Conservation (phyloP, 2,797 vertebrate genomes). For the Momotus momota region DNA sequence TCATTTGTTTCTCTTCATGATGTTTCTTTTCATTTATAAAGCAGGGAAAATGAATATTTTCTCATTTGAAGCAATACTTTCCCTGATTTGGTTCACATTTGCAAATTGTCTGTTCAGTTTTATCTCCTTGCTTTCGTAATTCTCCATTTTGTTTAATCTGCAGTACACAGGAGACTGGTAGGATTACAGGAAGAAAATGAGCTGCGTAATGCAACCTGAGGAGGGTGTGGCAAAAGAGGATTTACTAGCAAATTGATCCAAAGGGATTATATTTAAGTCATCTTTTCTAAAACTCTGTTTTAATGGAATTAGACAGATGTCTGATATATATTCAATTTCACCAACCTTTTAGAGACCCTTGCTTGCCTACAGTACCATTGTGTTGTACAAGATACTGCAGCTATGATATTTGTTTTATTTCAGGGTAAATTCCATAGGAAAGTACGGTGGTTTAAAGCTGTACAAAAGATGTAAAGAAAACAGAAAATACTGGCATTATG, state of each 20-base stretch:
- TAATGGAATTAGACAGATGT: conserved; percentile 16
- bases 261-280: conserved; percentile 34
- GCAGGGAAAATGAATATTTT: neutral
- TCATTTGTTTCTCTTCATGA: neutral
- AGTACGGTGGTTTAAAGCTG: conserved; percentile 8
- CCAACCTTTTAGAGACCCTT: neutral
- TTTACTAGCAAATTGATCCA: neutral
- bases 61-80: neutral
- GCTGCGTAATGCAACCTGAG: neutral
- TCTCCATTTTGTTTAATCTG: neutral
- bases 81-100: neutral
- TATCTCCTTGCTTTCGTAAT: neutral
- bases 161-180: neutral
- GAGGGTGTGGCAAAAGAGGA: neutral
- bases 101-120: neutral
- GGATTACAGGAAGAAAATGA: neutral
- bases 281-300: conserved; percentile 19
- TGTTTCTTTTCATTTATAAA: neutral
- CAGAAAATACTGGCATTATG: neutral
- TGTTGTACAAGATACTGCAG: neutral
- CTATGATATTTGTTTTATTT: conserved; percentile 51
- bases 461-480: conserved; percentile 12
- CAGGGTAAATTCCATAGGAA: conserved; percentile 45
- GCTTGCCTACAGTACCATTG: neutral
- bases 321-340: conserved; percentile 38